phyloP scores from a whole-genome alignment of 2,888 invertebrate genomes.

The Hirtodrosophila confusa region DNA sequence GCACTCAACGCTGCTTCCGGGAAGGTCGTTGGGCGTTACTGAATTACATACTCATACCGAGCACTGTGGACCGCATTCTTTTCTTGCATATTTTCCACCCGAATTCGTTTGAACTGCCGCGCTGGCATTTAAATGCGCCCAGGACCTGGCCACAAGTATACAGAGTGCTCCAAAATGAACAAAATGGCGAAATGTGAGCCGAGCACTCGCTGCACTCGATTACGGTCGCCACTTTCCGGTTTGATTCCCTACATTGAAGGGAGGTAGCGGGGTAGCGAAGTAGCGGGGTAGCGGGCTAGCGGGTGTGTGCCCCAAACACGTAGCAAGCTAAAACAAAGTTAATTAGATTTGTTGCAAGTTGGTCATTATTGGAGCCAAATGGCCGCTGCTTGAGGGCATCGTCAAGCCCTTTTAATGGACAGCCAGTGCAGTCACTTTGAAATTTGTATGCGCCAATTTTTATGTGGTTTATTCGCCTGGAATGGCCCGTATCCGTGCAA shows the following conservation, averaged over 20 bases:
- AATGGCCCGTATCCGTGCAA: constrained; percentile 48
- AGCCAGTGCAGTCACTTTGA: constrained; percentile 55
- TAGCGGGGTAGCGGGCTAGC: not conserved
- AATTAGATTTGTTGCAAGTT: constrained; percentile 77
- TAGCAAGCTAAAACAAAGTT: constrained; percentile 73
- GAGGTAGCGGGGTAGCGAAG: not conserved
- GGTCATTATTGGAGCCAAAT: constrained; percentile 66
- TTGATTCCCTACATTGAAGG: constrained; percentile 31
- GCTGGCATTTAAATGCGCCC: constrained; percentile 36
- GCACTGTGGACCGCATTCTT: constrained; percentile 44
- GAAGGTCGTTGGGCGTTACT: constrained; percentile 6
- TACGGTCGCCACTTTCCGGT: constrained; percentile 59
- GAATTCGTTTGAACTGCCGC: constrained; percentile 53
- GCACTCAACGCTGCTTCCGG: constrained; percentile 10
- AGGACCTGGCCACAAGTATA: constrained; percentile 19
- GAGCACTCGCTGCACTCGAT: constrained; percentile 68
- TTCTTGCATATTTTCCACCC: constrained; percentile 66
- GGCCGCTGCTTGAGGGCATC: constrained; percentile 25
- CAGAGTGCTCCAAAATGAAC: constrained; percentile 32
- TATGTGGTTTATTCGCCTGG: constrained; percentile 64
- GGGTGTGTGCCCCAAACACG: constrained; percentile 55
- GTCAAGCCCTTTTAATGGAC: constrained; percentile 46
- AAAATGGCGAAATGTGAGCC: constrained; percentile 50
- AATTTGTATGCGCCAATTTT: constrained; percentile 54
- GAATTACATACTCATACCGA: constrained; percentile 10